Base-by-base conservation (phyloP, 2,888 invertebrate genomes). In the Agapetus fuscipes region DNA sequence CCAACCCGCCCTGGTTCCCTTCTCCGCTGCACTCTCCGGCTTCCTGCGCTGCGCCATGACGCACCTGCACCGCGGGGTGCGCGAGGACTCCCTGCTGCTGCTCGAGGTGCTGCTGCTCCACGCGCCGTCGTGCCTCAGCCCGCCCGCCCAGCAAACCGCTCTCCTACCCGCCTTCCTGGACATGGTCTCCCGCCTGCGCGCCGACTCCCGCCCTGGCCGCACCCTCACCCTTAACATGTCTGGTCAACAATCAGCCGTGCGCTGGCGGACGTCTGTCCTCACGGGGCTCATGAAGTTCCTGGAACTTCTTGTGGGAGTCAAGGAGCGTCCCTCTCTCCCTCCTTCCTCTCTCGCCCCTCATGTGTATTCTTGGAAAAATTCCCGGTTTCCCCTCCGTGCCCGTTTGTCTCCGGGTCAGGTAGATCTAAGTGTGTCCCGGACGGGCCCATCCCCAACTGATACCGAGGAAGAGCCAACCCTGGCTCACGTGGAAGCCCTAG, bases 41-140 rank as follows among this genome's bases (percentile, higher is more conserved):
- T n/a, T n/a, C 58, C 60, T 93, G 31, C 75, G 82, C 36, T 91
- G 91, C 64, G 84, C 88, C 1, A 88, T 94, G 87, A 91, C 90
- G 1, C 87, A 93, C 53, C 84, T 94, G 42, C 77, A 85, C 56
- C 73, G 72, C 9, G 68, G 73, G 34, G 80, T 94, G 45, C 86
- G 89, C 56, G 83, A 87, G 56, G 90, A 90, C 59, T 85, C 91
- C 0, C 64, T 94, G 1, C 56, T 78, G 1, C 74, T 90, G 48
- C 62, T 94, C 12, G 90, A 91, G 54, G 68, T 81, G 28, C 66
- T 91, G n/a, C 59, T 89, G 10, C 65, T 73, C 27, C 72, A 78
- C 50, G 72, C 78, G 37, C 82, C 84, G 2, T 55, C 59, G 4
- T 66, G 86, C 31, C 70, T 90, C 2, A 76, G 79, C 0, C 62